Evolutionary conservation across 2,888 invertebrate genomes (phyloP), one percentile per base, ranked within the genome.

Genomic region (Meloe dianella): DNA sequence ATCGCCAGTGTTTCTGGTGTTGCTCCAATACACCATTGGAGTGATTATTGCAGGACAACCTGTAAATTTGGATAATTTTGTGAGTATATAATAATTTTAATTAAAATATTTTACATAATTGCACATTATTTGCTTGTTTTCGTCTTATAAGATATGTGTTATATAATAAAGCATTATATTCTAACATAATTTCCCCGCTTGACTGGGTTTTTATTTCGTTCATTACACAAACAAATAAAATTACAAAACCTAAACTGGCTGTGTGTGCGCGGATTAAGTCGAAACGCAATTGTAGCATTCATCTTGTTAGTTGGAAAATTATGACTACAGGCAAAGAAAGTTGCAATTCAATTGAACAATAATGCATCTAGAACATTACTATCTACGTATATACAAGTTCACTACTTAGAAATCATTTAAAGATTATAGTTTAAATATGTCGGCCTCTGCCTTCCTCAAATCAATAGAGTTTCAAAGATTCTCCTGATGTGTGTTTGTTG

Each of bases 271-370:
- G 14, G 14, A 0, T 3, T 41, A 41, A 17, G 17, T 41, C 12
- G 3, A 17, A 24, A 12, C n/a, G n/a, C n/a, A 24, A 24, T 24
- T 22, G 24, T 14, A 54, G 20, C 54, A 54, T 54, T 54, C 54
- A 54, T 54, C 54, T 54, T n/a, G n/a, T n/a, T 24, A 54, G 24
- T 8, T 54, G 24, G 54, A 54, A 20, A 24, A 8, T 22, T 7
- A 35, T 47, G 5, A 14, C 54, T 54, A 1, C 24, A 54, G 54
- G 54, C 54, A 24, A 54, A 54, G 54, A 54, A 54, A 54, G 54
- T 24, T 54, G 54, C 54, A 54, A 10, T 54, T 24, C 24, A 2
- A 54, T 54, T 1, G 5, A 24, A 54, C 54, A 54, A 54, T 22
- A 54, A 54, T 24, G 54, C 41, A 54, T 51, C 22, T 47, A 4